A percentile compares a stretch with the other conserved stretches of the same genome.
These are phyloP conservation scores for Eretmodus cyanostictus DNA, from an alignment of 2,113 vertebrate species.

Conservation along the genomic window DNA sequence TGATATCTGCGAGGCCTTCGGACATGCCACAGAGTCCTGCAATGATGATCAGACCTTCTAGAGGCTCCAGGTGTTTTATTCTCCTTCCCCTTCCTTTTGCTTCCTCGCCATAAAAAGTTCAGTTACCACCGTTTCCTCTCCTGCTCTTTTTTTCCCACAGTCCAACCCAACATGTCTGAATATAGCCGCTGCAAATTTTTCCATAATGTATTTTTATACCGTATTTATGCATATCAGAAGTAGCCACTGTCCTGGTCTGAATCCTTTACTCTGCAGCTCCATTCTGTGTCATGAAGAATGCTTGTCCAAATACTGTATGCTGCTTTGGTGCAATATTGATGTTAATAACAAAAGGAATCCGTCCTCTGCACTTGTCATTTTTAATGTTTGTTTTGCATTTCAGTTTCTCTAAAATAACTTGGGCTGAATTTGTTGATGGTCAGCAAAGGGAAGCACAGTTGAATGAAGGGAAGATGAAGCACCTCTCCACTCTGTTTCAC, in stretches of 20 bases:
- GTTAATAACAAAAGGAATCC: constrained; percentile 6
- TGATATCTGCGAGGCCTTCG: constrained; percentile 92
- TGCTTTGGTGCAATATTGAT: constrained; percentile 57
- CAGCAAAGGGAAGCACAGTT: constrained; percentile 4
- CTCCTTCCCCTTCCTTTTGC: not conserved
- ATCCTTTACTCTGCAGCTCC: not conserved
- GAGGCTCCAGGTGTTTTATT: not conserved
- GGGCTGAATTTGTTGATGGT: not conserved
- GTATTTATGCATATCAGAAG: constrained; percentile 48
- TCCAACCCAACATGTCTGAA: not conserved
- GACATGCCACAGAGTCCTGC: constrained; percentile 87
- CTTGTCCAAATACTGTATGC: constrained; percentile 45
- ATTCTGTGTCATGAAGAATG: not conserved
- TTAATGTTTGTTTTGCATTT: not conserved
- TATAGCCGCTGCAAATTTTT: constrained; percentile 31
- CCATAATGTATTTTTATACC: constrained; percentile 65
- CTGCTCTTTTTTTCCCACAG: not conserved
- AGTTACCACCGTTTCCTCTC: not conserved
- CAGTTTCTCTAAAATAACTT: not conserved
- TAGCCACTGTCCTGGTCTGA: constrained; percentile 7
- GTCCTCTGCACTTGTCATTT: constrained; percentile 22
- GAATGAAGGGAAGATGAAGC: constrained; percentile 1
- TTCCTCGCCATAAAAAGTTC: not conserved
- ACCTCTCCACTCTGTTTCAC: not conserved
- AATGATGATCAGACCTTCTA: constrained; percentile 96